Base-by-base conservation (phyloP, 2,888 invertebrate genomes). In the Tinea trinotella region DNA sequence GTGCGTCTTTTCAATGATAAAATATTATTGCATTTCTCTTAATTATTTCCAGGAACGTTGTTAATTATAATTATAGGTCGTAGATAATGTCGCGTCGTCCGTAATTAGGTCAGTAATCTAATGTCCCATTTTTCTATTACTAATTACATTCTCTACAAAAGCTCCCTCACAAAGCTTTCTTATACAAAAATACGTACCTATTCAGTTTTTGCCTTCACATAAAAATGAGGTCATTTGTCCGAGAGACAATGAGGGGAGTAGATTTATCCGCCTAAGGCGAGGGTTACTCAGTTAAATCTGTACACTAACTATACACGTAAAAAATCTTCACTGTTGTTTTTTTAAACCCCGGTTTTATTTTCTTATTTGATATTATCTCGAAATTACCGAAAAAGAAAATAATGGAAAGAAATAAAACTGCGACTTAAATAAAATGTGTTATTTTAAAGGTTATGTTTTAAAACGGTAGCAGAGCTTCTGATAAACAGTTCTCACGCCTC, bases 181-280 rank as follows among this genome's bases (percentile, higher is more conserved):
- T 19, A 48, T 18, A 18, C 48, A 48, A 48, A 48, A 48, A 48
- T 19, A 48, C 40, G 40, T 15, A 40, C 40, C 40, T 22, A 50
- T 50, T 50, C 24, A 50, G 50, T 50, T 50, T 55, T 49, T 36
- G 22, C 22, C 17, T 17, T 22, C 35, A 35, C 35, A 55, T 55
- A 55, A 55, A 54, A 55, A 55, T 55, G 50, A 40, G 50, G 22
- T 50, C 50, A 55, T 55, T 50, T 55, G 55, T 50, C 50, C 50
- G 13, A 18, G 40, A 34, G 50, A 50, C 55, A 55, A 55, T 55
- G 55, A 55, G 55, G 13, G 50, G 15, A 36, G 50, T 55, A 55
- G 55, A 50, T 55, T 55, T 55, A 55, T 55, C 36, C 40, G 17
- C 36, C 50, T 35, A 20, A 15, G 34, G 19, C 48, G 20, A 13